Percentiles rank a stretch among this genome's conserved stretches.
These are phyloP conservation scores for Alexandromys fortis DNA, from an alignment of 2,113 vertebrate species.

Conservation along the genomic window DNA sequence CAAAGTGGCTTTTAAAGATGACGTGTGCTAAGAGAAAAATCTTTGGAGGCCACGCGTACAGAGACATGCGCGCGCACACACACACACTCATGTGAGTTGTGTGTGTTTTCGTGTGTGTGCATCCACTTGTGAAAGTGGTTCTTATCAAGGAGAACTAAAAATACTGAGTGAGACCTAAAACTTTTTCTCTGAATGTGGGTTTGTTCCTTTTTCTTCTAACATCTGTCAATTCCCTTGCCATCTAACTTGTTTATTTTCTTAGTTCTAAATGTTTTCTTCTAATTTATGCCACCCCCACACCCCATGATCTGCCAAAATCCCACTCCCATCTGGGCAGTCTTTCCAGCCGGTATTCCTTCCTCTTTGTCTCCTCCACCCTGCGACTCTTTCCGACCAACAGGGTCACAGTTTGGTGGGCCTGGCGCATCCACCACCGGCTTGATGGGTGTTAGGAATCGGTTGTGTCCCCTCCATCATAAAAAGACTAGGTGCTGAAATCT, in stretches of 20 bases:
- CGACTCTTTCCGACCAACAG: background rate
- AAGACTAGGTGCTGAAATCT: background rate
- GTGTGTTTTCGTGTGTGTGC: accelerated
- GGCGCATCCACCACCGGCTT: background rate
- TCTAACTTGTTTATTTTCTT: conserved; percentile 44
- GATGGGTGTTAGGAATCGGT: no score
- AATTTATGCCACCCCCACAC: conserved; percentile 31
- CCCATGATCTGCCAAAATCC: background rate
- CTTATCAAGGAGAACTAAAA: conserved; percentile 25
- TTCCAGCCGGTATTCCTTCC: background rate
- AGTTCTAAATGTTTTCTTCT: conserved; percentile 43
- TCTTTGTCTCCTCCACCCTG: background rate
- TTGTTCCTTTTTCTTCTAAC: background rate
- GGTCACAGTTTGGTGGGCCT: background rate
- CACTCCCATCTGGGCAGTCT: background rate
- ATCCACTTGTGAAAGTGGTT: background rate
- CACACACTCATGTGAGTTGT: background rate
- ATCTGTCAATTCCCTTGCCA: background rate
- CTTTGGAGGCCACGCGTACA: background rate
- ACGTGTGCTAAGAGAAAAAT: background rate
- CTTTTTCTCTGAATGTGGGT: background rate
- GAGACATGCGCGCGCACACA: background rate
- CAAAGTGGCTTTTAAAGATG: background rate
- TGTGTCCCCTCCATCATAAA: background rate
- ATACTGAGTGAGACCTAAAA: background rate